Evolutionary conservation across 2,797 vertebrate genomes (phyloP), one percentile per base, ranked within the genome.

Genomic region (Lithobates sylvaticus): DNA sequence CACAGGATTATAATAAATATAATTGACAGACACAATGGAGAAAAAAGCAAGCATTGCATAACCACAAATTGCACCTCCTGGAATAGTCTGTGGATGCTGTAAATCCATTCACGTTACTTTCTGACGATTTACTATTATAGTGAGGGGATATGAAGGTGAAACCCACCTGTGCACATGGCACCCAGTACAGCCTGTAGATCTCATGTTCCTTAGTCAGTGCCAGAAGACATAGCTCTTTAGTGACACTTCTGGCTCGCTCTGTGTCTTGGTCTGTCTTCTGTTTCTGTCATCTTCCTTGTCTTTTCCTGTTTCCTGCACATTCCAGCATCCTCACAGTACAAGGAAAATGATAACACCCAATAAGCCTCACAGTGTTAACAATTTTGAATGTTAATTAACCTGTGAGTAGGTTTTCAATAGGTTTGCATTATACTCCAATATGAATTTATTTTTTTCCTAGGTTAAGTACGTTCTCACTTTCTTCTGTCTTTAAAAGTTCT

Each of bases 221-320:
- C 67, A 73, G 10, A 73, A 34, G 18, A 54, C 26, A 42, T 26
- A 39, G 54, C 47, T 72, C 23, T 10, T n/a, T 3, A 44, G 23
- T 81, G 79, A 81, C 69, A 73, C 79, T 32, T 58, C 78, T 81
- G 69, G 47, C 79, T 65, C 5, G 44, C 1, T 5, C 8, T 23
- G 13, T 54, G 32, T 23, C 23, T 2, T 32, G 69, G 7, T 29
- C 69, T 42, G 79, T 39, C 69, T 72, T 26, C 13, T 61, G 68
- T 72, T 61, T 26, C 23, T 81, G 50, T 72, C 79, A 54, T 58
- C 69, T 39, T 12, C 26, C 12, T 18, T 70, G 27, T 23, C 77
- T 32, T 69, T 47, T 64, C 39, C 39, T 32, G 39, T 29, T 69
- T 70, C 67, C 78, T 80, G 44, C 7, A 54, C 61, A 23, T 23